Conservation (phyloP, 2,888 invertebrate species). For the Tanaodytes sp. region DNA sequence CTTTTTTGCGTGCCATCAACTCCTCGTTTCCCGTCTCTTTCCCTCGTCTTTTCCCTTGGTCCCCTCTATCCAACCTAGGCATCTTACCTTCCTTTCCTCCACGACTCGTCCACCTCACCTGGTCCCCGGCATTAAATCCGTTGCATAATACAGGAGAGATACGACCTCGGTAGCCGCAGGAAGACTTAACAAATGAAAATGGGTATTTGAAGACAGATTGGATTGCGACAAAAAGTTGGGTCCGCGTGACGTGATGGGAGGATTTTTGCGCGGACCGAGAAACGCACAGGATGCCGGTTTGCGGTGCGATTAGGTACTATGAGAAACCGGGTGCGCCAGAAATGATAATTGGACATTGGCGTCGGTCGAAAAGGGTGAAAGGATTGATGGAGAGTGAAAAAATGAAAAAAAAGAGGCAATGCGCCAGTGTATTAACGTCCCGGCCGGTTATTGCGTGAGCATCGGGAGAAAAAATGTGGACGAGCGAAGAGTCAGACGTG, state of each 20-base stretch:
- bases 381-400: slow-evolving; percentile 21
- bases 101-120: slow-evolving; percentile 13
- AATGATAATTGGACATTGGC: no score
- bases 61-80: no score
- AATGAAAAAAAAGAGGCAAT: slow-evolving; percentile 22
- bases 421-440: slow-evolving; percentile 9
- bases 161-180: slow-evolving; percentile 16
- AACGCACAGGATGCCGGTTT: background rate
- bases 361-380: no score
- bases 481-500: slow-evolving; percentile 15
- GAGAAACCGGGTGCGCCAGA: slow-evolving; percentile 27
- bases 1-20: slow-evolving; percentile 23
- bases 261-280: slow-evolving; percentile 19
- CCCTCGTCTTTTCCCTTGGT: background rate
- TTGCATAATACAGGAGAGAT: slow-evolving; percentile 34
- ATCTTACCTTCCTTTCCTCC: slow-evolving; percentile 12
- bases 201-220: slow-evolving; percentile 37
- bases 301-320: slow-evolving; percentile 16
- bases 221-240: slow-evolving; percentile 32
- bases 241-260: slow-evolving; percentile 17
- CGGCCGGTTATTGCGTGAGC: slow-evolving; percentile 20
- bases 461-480: slow-evolving; percentile 26
- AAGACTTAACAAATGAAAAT: slow-evolving; percentile 39
- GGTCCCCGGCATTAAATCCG: slow-evolving; percentile 33
- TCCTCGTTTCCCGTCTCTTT: background rate